Percentiles rank a stretch among this genome's conserved stretches.
phyloP scores from a whole-genome alignment of 92 coral and sea anemone species.

The Nematostella vectensis region DNA sequence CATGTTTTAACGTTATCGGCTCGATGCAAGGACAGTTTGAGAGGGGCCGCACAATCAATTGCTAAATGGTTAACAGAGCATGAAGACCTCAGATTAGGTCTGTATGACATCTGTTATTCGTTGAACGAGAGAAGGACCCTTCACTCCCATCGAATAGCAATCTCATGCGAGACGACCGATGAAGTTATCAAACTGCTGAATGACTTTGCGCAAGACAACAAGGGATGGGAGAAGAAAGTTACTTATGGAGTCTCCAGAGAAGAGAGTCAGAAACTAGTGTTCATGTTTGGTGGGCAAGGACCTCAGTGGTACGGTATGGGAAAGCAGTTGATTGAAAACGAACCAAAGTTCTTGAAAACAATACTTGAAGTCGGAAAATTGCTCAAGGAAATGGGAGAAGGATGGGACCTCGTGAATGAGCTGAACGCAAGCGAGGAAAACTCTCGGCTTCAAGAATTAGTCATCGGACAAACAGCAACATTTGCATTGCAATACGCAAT shows the following conservation, averaged over 20 bases:
- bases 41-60: constrained; percentile 29
- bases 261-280: constrained; percentile 32
- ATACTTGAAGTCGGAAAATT: constrained; percentile 34
- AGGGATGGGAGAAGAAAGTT: constrained; percentile 29
- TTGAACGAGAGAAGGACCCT: constrained; percentile 72
- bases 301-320: constrained; percentile 87
- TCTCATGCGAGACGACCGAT: constrained; percentile 31
- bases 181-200: constrained; percentile 45
- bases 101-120: constrained; percentile 57
- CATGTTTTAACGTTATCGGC: constrained; percentile 47
- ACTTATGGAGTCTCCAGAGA: constrained; percentile 23
- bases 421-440: constrained; percentile 27
- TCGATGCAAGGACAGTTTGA: constrained; percentile 44
- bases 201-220: constrained; percentile 29
- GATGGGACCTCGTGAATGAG: constrained; percentile 54
- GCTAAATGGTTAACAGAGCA: constrained; percentile 44
- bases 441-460: constrained; percentile 28
- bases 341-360: constrained; percentile 48
- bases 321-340: constrained; percentile 49
- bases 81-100: constrained; percentile 20
- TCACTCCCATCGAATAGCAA: constrained; percentile 50
- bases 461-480: constrained; percentile 67
- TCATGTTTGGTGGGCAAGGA: constrained; percentile 88
- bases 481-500: constrained; percentile 78
- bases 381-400: constrained; percentile 32